Evolutionary conservation across 2,888 invertebrate species (phyloP), one percentile per base, ranked within the genome.

Genomic region (Ptilodon capucinus): DNA sequence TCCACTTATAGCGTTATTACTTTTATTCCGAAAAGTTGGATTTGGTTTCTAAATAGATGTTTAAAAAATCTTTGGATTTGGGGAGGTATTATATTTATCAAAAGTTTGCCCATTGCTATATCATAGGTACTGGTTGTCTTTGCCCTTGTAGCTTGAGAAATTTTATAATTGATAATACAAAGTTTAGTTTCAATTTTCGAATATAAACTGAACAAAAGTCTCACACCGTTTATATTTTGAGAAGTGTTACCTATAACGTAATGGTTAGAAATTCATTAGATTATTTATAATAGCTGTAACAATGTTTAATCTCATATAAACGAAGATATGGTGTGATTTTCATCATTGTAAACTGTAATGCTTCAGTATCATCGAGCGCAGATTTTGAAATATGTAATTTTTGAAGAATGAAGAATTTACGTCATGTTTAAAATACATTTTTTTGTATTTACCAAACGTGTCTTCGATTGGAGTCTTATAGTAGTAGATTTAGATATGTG

Each of bases 391-490:
- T 0, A 13, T 4, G 19, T 3, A 34, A 41, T 59, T 60, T 36
- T 40, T 46, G 45, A 47, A 41, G 4, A 44, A 42, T 46, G 32
- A n/a, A n/a, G n/a, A n/a, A n/a, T n/a, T 41, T 39, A 32, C 38
- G 25, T 38, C 53, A 44, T 44, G 48, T 64, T 50, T 45, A 46
- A 11, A 64, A 55, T 51, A 44, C 46, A 53, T 50, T 60, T 66
- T 60, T 66, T 48, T 60, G 48, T 43, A 56, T 53, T 50, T 48
- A 48, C 63, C 63, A 46, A 65, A 39, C 59, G 65, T 68, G 65
- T 66, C 68, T 66, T 66, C 53, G 18, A 34, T 40, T 39, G 18
- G 11, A 36, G 18, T 30, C 9, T 46, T 30, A 34, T 45, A 47
- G 44, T 54, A 51, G 47, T 51, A 46, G 48, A 44, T 52, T 13